phyloP scores from a whole-genome alignment of 2,113 vertebrate genomes.

The Eidolon helvum region DNA sequence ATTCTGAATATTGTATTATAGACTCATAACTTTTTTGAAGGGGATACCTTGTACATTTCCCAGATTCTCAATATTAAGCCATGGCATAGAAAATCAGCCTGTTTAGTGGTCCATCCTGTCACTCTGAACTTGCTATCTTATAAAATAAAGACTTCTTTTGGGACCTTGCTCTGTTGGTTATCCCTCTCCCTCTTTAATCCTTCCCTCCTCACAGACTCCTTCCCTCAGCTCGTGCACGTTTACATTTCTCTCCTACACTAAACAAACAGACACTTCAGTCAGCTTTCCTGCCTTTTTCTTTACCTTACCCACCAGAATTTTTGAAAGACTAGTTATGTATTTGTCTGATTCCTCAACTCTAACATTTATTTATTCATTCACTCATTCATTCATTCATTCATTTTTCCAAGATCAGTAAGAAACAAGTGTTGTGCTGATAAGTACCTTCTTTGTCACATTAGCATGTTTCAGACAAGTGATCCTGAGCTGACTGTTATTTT shows the following conservation, averaged over 20 bases:
- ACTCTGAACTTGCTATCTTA: not conserved
- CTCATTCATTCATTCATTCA: not conserved
- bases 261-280: not conserved
- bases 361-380: not conserved
- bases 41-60: not conserved
- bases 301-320: not conserved
- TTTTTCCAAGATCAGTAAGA: constrained; percentile 26
- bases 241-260: not conserved
- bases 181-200: not conserved
- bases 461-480: not conserved
- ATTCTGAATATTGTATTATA: not conserved
- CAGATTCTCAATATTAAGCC: not conserved
- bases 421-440: not conserved
- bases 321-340: not conserved
- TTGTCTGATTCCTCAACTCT: constrained; percentile 2
- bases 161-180: not conserved
- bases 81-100: not conserved
- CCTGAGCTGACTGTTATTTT: not conserved
- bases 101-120: not conserved
- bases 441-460: not conserved
- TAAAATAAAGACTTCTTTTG: not conserved
- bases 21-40: not conserved
- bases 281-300: not conserved
- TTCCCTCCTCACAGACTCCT: not conserved
- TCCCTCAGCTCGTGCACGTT: not conserved